Evolutionary conservation across 2,888 invertebrate species (phyloP).

Genomic region (Cremastinae sp.): DNA sequence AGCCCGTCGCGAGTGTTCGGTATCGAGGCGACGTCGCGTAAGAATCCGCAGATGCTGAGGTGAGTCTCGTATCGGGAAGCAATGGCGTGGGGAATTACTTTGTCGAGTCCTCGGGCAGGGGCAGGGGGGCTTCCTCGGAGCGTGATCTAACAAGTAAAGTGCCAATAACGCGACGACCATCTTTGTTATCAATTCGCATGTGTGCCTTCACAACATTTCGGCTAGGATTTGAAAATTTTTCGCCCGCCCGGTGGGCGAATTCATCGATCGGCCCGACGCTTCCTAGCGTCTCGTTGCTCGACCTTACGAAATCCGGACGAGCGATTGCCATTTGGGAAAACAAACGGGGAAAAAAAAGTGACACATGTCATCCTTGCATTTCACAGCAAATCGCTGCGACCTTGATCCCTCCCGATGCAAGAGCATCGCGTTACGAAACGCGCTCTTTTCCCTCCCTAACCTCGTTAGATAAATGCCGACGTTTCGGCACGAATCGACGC

Average conservation of each 20-base stretch:
- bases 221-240: constrained; percentile 8
- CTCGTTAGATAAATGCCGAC: constrained; percentile 28
- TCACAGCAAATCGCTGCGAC: constrained; percentile 66
- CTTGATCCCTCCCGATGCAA: constrained; percentile 65
- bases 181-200: constrained; percentile 74
- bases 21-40: constrained; percentile 16
- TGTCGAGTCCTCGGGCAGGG: constrained; percentile 33
- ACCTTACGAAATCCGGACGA: constrained; percentile 3
- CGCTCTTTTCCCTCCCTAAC: constrained; percentile 15
- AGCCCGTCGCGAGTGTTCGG: constrained; percentile 32
- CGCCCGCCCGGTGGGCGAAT: not conserved
- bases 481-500: constrained; percentile 1
- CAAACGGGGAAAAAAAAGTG: constrained; percentile 35
- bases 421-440: constrained; percentile 66
- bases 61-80: constrained; percentile 47
- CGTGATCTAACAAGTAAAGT: constrained; percentile 54
- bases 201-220: constrained; percentile 59
- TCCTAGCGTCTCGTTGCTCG: not conserved
- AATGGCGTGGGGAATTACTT: constrained; percentile 29
- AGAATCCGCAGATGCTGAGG: constrained; percentile 61
- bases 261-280: not conserved
- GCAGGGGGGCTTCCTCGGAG: constrained; percentile 17
- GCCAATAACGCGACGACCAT: constrained; percentile 73
- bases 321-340: constrained; percentile 4
- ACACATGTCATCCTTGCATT: constrained; percentile 57